Base-by-base conservation (phyloP, 2,888 invertebrate genomes). In the Stenotaenia linearis region DNA sequence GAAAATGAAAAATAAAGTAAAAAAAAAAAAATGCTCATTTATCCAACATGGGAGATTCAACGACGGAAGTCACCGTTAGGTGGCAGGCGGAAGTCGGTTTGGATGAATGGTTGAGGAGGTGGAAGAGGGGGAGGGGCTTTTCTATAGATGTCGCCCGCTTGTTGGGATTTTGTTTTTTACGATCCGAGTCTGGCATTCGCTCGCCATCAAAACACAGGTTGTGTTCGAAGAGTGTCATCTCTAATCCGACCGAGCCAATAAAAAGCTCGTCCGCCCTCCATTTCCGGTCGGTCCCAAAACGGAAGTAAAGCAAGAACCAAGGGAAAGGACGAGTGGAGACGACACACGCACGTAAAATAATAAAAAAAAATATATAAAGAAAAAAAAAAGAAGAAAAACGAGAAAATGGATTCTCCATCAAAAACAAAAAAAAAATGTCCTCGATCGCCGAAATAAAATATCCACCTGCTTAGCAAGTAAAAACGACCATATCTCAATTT, bases 161-260 rank as follows among this genome's bases (percentile, higher is more conserved):
- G 69, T 69, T 69, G 69, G 69, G 69, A 69, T 69, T 69, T 69
- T 69, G 69, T 69, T 69, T 69, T 69, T 69, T 69, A 69, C 69
- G 69, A 69, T 69, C 50, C 69, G 69, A 28, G 25, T 25, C 69
- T 69, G 69, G 69, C 69, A 69, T 69, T 69, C 69, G 69, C n/a
- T 69, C 69, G 69, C 69, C 69, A 69, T 69, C 69, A 69, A 69
- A 69, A 69, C 69, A 69, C 69, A 69, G 69, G 69, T 69, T 69
- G 69, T 69, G 69, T 69, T 69, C 69, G 69, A 69, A 69, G 69
- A 69, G 69, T 69, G 69, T 69, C 69, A 69, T 69, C 69, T 69
- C 69, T 69, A 69, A 69, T 69, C 69, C 69, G 69, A 69, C 69
- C 69, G 69, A 69, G 69, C 69, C 69, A 69, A 69, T 69, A 69